Percentiles rank a stretch among this genome's conserved stretches.
These are phyloP conservation scores for Bettongia penicillata DNA, from an alignment of 2,113 vertebrate species.

Conservation along the genomic window DNA sequence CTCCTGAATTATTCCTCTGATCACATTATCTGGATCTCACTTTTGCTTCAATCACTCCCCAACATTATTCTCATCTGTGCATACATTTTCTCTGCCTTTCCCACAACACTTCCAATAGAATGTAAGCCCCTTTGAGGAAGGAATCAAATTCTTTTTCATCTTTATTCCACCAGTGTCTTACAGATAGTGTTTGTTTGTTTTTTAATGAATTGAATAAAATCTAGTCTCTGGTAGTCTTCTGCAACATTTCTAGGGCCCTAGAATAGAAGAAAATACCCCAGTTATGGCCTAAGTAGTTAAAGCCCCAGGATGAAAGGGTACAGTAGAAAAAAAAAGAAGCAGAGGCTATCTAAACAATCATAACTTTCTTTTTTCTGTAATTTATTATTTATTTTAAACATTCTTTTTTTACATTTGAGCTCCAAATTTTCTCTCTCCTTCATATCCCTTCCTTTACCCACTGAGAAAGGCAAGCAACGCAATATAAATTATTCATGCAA, in stretches of 20 bases:
- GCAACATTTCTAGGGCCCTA: neutral
- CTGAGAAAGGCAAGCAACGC: neutral
- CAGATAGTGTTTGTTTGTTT: neutral
- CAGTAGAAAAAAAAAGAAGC: neutral
- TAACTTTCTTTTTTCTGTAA: neutral
- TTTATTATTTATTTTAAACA: neutral
- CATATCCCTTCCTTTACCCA: neutral
- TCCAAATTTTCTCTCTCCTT: neutral
- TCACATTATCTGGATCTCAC: neutral
- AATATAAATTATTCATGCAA: neutral
- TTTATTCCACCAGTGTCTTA: neutral
- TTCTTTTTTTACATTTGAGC: neutral
- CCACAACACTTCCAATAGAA: neutral
- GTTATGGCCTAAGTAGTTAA: neutral
- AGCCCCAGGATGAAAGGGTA: neutral
- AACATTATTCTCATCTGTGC: neutral
- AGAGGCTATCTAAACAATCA: neutral
- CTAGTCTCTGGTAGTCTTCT: neutral
- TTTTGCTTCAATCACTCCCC: neutral
- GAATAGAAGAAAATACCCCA: neutral
- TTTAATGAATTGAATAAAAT: neutral
- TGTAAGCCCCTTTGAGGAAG: neutral
- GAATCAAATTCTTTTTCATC: neutral
- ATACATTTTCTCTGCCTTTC: neutral
- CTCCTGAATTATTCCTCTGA: neutral